A percentile compares a stretch with the other conserved stretches of the same genome.
These are phyloP conservation scores for Phyllotreta striolata DNA, from an alignment of 2,888 invertebrate species.

Conservation along the genomic window DNA sequence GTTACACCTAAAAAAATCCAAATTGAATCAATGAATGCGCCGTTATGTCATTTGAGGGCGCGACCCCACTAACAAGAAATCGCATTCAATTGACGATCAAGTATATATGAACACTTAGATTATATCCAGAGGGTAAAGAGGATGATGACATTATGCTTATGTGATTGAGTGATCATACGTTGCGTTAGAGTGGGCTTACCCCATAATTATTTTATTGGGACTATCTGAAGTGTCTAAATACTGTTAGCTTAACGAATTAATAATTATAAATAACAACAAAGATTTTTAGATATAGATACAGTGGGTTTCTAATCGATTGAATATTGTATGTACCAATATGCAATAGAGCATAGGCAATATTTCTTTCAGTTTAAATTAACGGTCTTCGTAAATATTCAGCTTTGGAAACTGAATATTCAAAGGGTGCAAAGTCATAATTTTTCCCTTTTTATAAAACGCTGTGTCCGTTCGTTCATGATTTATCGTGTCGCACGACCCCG, in stretches of 20 bases:
- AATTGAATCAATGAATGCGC: conserved; percentile 75
- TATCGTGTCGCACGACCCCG: conserved; percentile 37
- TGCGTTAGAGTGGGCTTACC: conserved; percentile 20
- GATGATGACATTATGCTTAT: conserved; percentile 56
- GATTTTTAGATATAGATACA: no score
- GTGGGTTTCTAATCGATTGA: no score
- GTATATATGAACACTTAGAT: conserved; percentile 61
- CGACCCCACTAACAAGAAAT: conserved; percentile 54
- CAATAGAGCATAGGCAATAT: no score
- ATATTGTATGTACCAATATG: no score
- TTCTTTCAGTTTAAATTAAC: no score
- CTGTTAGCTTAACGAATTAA: no score
- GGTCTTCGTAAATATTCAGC: no score
- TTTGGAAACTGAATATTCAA: neutral
- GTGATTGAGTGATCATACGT: conserved; percentile 43
- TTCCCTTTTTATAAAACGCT: conserved; percentile 5
- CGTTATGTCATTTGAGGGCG: conserved; percentile 71
- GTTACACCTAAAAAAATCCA: conserved; percentile 67
- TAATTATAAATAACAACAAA: no score
- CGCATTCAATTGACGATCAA: conserved; percentile 61
- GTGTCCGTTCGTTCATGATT: conserved; percentile 30
- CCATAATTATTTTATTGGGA: conserved; percentile 26
- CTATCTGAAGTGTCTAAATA: neutral
- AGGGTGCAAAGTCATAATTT: conserved; percentile 9
- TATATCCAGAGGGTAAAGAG: conserved; percentile 51